Conservation (phyloP, 2,888 invertebrate genomes). For the Stegophylla sp. region DNA sequence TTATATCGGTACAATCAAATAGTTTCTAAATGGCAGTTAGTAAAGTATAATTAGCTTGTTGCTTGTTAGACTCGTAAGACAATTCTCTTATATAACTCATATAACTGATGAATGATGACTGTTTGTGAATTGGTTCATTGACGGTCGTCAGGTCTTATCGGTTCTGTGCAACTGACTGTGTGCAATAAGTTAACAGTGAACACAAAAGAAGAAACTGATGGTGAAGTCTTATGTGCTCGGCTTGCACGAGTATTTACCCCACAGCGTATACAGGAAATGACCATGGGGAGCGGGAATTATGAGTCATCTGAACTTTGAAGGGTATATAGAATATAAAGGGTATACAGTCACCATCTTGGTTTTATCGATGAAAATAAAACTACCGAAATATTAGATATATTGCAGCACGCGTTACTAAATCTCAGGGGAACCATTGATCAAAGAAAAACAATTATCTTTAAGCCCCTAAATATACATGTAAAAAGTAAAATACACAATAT, state of each 20-base stretch:
- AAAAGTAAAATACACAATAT: background rate
- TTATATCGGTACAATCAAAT: background rate
- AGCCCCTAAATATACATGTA: background rate
- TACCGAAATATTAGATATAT: conserved; percentile 21
- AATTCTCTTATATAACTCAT: conserved; percentile 28
- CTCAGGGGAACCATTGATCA: conserved; percentile 14
- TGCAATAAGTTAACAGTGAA: conserved; percentile 42
- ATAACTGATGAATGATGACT: conserved; percentile 9
- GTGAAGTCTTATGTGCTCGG: conserved; percentile 25
- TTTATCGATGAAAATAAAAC: conserved; percentile 45
- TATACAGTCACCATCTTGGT: conserved; percentile 38
- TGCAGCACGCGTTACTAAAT: background rate
- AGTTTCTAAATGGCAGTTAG: background rate
- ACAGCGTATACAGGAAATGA: conserved; percentile 21
- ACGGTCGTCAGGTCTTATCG: conserved; percentile 31
- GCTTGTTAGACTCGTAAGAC: no score
- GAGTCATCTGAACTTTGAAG: conserved; percentile 55
- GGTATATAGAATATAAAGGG: conserved; percentile 42
- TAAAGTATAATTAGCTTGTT: conserved; percentile 19
- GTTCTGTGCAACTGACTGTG: conserved; percentile 44
- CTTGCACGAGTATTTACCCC: conserved; percentile 6
- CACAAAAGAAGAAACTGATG: conserved; percentile 37
- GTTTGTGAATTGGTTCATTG: conserved; percentile 25
- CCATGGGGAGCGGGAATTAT: conserved; percentile 5
- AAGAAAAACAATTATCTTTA: conserved; percentile 7